Evolutionary conservation across 2,888 invertebrate species (phyloP).

Genomic region (Lasioglossum oenotherae): DNA sequence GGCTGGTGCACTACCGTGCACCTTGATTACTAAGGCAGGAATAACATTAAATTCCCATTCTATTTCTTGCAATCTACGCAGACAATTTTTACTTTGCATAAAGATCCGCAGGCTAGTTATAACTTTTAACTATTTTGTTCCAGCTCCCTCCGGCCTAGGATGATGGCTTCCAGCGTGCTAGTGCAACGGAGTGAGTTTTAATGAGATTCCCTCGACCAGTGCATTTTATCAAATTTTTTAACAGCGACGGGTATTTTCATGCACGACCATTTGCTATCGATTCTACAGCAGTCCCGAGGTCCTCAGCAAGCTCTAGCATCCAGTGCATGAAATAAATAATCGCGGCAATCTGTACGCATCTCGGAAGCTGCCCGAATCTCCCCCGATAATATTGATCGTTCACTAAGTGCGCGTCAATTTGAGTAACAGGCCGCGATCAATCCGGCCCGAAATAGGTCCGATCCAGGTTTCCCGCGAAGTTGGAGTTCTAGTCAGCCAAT

Average conservation of each 20-base stretch:
- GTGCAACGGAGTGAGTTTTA: neutral
- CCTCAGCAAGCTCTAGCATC: neutral
- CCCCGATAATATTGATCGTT: constrained; percentile 21
- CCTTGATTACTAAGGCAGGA: no score
- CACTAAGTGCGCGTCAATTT: constrained; percentile 13
- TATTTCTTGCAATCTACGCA: no score
- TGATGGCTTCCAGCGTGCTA: neutral
- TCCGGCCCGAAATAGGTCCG: constrained; percentile 21
- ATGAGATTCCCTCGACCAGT: neutral
- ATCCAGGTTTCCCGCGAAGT: constrained; percentile 12
- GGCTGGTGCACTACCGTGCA: no score
- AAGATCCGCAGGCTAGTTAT: constrained; percentile 1
- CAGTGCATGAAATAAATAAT: constrained; percentile 7
- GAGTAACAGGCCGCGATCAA: neutral
- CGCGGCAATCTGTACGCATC: neutral
- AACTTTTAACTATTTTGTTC: constrained; percentile 73
- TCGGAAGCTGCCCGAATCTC: neutral
- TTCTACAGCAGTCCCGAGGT: neutral
- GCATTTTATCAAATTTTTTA: neutral
- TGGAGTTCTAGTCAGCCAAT: constrained; percentile 41
- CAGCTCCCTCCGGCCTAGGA: constrained; percentile 21
- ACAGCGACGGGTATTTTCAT: neutral
- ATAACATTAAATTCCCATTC: no score
- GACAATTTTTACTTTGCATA: no score
- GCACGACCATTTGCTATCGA: neutral